Percentiles rank a stretch among this genome's conserved stretches.
Conservation (phyloP, 2,797 vertebrate genomes). For the Chanos chanos region DNA sequence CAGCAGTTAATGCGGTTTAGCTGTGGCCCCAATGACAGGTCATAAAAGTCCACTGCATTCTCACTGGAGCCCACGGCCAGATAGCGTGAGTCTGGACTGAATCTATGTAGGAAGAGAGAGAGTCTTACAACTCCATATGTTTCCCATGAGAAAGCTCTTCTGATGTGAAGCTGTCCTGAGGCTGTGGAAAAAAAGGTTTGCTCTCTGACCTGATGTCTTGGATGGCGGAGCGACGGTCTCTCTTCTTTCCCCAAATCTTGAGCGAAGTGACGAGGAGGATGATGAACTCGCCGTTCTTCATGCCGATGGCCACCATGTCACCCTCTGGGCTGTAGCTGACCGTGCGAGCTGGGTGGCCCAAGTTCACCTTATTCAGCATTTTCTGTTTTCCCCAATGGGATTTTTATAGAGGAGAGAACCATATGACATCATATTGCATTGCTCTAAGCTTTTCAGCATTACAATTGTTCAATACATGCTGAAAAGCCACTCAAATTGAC, state of each 20-base stretch:
- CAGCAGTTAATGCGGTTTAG: conserved; percentile 94
- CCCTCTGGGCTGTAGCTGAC: conserved; percentile 94
- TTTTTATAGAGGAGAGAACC: not conserved
- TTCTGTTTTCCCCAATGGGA: conserved; percentile 81
- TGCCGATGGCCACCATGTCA: conserved; percentile 97
- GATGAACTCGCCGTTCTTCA: conserved; percentile 98
- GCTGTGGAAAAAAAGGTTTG: not conserved
- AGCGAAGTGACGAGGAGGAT: conserved; percentile 91
- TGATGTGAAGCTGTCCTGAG: no score
- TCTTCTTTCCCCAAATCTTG: conserved; percentile 98
- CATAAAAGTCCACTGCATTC: conserved; percentile 91
- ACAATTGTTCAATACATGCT: no score
- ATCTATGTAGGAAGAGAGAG: conserved; percentile 63
- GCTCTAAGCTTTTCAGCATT: no score
- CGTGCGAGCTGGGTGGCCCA: conserved; percentile 86
- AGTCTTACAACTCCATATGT: no score
- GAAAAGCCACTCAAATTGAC: no score
- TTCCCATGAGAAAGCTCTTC: no score
- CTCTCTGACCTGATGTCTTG: conserved; percentile 88
- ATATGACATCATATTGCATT: no score
- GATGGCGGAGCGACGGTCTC: conserved; percentile 87
- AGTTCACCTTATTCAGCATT: conserved; percentile 94
- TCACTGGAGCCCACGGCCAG: conserved; percentile 92
- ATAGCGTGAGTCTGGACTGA: conserved; percentile 92
- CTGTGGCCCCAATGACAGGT: conserved; percentile 87